Evolutionary conservation across 2,888 invertebrate species (phyloP), one percentile per base, ranked within the genome.

Genomic region (Lutraria lutraria): DNA sequence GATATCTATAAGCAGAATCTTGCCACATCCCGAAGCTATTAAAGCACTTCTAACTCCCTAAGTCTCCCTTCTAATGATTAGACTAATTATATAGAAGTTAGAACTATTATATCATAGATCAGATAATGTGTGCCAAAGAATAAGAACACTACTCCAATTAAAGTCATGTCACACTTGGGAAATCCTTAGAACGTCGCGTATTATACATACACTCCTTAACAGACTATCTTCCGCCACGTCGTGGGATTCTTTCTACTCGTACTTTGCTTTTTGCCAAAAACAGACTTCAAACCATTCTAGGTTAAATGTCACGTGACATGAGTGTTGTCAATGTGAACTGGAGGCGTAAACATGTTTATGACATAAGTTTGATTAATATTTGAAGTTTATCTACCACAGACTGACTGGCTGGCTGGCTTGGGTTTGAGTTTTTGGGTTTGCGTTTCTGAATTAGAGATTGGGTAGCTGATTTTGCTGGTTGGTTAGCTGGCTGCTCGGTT

Each of bases 21-120:
- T 53, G 83, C 89, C 89, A 89, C 89, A 85, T 89, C 89, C 89
- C 56, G 53, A 85, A 88, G 25, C 76, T 34, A 85, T 89, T 89
- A 83, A 89, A 84, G 31, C 83, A 89, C 89, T 89, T 85, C 56
- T 16, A 43, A 43, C 43, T 68, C 31, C 76, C 76, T 87, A 87
- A 87, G 56, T 72, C 21, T 31, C 81, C 68, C 85, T 89, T 87
- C 89, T 87, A 43, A 79, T 87, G 87, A 89, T 89, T 89, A 89
- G 31, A 54, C 34, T 89, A 89, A 89, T 89, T 85, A 85, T 60
- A 80, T 25, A 21, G 56, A 60, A 60, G 56, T 56, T 0, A 76
- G 56, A 80, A 80, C 76, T 60, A 34, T 85, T 85, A 80, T 60
- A 85, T 80, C 85, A 85, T 4, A 80, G 87, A 88, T 83, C 84